Percentiles rank a stretch among this genome's conserved stretches.
Conservation (phyloP, 2,888 invertebrate genomes). For the Watsonalla binaria region DNA sequence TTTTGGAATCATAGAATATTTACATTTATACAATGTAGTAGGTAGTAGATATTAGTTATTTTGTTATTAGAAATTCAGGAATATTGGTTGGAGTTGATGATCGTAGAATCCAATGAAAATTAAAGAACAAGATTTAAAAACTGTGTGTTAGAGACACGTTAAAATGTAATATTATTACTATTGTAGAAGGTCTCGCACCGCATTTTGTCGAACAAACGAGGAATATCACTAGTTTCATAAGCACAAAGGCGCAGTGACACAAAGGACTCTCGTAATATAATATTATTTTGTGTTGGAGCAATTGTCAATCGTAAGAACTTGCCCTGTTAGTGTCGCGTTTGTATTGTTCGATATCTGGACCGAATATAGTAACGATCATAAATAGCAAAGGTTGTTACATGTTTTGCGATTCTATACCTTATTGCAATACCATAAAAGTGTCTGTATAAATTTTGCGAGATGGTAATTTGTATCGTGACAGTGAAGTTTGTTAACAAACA, state of each 20-base stretch:
- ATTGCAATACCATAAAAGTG: constrained; percentile 7
- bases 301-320: constrained; percentile 59
- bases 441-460: neutral
- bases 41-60: too few species aligned
- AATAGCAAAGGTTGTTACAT: constrained; percentile 5
- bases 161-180: neutral
- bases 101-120: too few species aligned
- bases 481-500: constrained; percentile 30
- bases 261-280: constrained; percentile 39
- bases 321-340: constrained; percentile 40
- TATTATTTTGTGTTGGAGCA: constrained; percentile 47
- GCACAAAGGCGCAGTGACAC: constrained; percentile 33
- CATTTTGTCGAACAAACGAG: constrained; percentile 17
- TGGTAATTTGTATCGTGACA: constrained; percentile 10
- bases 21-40: too few species aligned
- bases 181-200: constrained; percentile 16
- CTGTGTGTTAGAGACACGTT: too few species aligned
- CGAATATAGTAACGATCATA: constrained; percentile 6
- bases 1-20: neutral
- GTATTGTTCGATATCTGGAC: constrained; percentile 48
- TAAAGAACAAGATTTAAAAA: too few species aligned
- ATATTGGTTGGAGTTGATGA: too few species aligned
- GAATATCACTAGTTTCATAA: constrained; percentile 30
- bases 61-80: too few species aligned
- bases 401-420: constrained; percentile 12